These are phyloP conservation scores for Pygoscelis adeliae DNA, from an alignment of 2,113 vertebrate genomes.

Conservation along the genomic window DNA sequence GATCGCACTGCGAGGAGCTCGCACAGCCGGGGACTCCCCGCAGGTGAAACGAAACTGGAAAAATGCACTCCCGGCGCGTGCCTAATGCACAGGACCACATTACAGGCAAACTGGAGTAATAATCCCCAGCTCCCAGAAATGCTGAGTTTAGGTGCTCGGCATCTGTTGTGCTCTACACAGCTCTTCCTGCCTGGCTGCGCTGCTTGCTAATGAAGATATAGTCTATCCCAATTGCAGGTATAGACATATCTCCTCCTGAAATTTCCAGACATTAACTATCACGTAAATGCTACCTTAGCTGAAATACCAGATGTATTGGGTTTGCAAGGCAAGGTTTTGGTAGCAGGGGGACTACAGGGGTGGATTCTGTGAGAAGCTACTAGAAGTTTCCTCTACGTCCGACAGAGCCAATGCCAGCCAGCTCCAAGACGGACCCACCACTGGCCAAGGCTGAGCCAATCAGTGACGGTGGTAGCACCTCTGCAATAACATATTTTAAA, in stretches of 20 bases:
- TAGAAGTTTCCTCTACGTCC: not conserved
- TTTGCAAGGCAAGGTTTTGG: not conserved
- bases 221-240: not conserved
- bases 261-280: not conserved
- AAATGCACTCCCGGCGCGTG: not conserved
- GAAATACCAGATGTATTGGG: not conserved
- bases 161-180: not conserved
- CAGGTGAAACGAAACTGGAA: not conserved
- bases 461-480: not conserved
- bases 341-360: not conserved
- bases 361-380: not conserved
- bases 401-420: not conserved
- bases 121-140: not conserved
- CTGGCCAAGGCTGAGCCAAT: not conserved
- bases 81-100: not conserved
- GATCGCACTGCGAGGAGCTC: not conserved
- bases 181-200: not conserved
- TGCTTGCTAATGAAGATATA: not conserved
- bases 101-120: not conserved
- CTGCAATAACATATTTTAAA: not conserved
- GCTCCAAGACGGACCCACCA: not conserved
- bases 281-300: not conserved
- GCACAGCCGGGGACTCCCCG: not conserved
- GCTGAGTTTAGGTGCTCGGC: not conserved
- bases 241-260: not conserved